phyloP scores from a whole-genome alignment of 2,797 vertebrate genomes.

The Falco novaeseelandiae region DNA sequence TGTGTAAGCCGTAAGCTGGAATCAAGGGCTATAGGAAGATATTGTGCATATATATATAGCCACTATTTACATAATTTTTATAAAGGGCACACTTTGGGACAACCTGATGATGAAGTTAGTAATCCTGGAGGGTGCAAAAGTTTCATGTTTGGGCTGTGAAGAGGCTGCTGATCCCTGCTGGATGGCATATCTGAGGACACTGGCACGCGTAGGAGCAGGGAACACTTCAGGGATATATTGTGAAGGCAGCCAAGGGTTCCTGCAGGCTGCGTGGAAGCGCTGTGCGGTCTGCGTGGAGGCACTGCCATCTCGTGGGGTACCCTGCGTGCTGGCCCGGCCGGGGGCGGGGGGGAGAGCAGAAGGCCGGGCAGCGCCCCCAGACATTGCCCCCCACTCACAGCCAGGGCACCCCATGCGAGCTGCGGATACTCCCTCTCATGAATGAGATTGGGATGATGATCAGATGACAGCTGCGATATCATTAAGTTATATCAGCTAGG shows the following conservation, averaged over 20 bases:
- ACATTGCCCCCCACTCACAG: not conserved
- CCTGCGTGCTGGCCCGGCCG: not conserved
- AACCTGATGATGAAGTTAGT: not conserved
- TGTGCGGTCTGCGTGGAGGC: not conserved
- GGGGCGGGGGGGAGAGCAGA: accelerated
- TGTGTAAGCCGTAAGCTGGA: not conserved
- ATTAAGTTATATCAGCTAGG: not conserved
- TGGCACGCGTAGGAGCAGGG: accelerated
- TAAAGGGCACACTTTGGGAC: not conserved
- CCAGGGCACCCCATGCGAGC: accelerated
- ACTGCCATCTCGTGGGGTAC: conserved; percentile 21
- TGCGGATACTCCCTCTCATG: not conserved
- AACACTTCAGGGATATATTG: accelerated
- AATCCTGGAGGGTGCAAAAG: not conserved
- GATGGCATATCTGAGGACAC: accelerated
- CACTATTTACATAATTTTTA: not conserved
- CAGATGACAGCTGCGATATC: not conserved
- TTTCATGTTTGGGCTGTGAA: not conserved
- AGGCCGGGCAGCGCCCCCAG: accelerated
- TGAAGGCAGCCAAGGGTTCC: accelerated
- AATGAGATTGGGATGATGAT: accelerated
- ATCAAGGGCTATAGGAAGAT: not conserved
- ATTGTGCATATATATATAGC: not conserved
- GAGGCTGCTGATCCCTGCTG: not conserved
- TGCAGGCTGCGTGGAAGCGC: accelerated